Base-by-base conservation (phyloP, 1,140 invertebrate genomes). In the Orchestia grillus region DNA sequence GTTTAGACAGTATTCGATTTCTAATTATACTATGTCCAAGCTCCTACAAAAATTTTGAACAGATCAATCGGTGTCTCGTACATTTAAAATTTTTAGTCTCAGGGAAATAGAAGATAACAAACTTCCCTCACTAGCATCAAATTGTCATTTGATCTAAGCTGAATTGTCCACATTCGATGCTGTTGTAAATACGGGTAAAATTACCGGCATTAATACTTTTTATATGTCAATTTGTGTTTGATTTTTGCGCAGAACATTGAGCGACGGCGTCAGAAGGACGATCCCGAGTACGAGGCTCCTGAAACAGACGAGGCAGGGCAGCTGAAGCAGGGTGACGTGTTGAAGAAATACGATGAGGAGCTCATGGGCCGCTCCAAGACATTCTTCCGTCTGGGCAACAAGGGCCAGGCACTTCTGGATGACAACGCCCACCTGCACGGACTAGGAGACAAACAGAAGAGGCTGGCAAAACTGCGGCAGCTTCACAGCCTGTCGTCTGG, bases 321-420 rank as follows among this genome's bases (percentile, higher is more conserved):
- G 97, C 97, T 98, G 97, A 97, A 98, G 97, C 97, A 98, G 97
- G 98, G 98, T 97, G 97, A 98, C 97, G 97, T 99, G 42, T 98
- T 99, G 16, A 97, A 98, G 96, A 99, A 99, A 98, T 99, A 99
- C 97, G 99, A 99, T 97, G 99, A 99, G 97, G 99, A 99, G 97
- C 98, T 99, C 90, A 98, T 98, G 92, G 99, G 99, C 1, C 97
- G 97, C 87, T 98, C 98, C 97, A 98, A 98, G 96, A 98, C 98
- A 91, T 98, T 98, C 91, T 99, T 99, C 98, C 97, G 98, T 87
- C 87, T 97, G 40, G 97, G 96, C 0, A n/a, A 43, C 0, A 96
- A 96, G 95, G 96, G 96, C 16, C 92, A 92, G 44, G 95, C 95
- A 16, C 62, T 96, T 94, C 16, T 96, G 97, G 92, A 96, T 96